Evolutionary conservation across 2,113 vertebrate species (phyloP).

Genomic region (Elephas maximus): DNA sequence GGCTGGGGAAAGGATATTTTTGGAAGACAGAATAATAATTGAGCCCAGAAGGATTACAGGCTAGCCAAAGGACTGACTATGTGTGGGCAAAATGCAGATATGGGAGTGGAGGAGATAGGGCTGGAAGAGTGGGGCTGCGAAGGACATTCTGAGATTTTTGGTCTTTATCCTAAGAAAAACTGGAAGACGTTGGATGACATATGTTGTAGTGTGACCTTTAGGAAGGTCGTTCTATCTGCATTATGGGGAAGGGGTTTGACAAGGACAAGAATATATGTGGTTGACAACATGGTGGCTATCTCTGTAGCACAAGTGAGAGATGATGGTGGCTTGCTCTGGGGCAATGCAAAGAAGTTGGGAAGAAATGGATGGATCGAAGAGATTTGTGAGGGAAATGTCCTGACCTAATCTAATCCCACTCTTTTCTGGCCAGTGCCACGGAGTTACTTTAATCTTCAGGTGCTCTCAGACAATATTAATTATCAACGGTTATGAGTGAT

Average conservation of each 20-base stretch:
- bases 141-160: background rate
- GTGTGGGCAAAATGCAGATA: background rate
- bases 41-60: background rate
- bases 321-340: background rate
- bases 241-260: background rate
- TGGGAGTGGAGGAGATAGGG: fast-evolving
- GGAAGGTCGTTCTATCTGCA: background rate
- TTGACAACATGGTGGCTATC: background rate
- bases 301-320: background rate
- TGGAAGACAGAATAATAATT: background rate
- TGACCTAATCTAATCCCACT: background rate
- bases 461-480: background rate
- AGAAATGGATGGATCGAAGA: background rate
- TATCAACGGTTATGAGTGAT: background rate
- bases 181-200: background rate
- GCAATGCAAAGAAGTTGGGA: background rate
- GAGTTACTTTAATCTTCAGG: constrained; percentile 23
- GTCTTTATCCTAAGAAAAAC: background rate
- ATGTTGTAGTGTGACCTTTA: background rate
- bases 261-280: background rate
- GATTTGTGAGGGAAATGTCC: background rate
- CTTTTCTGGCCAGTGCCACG: background rate
- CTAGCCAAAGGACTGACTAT: background rate
- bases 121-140: background rate
- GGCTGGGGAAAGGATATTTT: background rate